These are phyloP conservation scores for Phrynocephalus guinanensis DNA, from an alignment of 2,797 vertebrate species.

Conservation along the genomic window DNA sequence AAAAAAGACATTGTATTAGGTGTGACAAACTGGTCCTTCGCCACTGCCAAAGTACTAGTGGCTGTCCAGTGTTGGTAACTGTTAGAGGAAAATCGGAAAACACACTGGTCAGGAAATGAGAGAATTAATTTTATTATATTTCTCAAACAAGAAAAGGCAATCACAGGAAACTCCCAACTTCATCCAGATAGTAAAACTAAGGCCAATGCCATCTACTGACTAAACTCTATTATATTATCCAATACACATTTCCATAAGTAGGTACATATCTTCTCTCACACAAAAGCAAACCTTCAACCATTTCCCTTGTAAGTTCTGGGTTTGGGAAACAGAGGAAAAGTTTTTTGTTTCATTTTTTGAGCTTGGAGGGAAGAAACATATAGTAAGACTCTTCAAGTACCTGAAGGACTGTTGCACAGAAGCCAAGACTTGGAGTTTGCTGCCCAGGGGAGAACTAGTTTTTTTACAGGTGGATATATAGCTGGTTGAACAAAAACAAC, in stretches of 20 bases:
- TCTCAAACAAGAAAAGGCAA: neutral
- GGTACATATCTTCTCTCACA: neutral
- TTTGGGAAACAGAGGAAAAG: too few relatives aligned
- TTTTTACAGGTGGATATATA: neutral
- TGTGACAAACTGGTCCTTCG: neutral
- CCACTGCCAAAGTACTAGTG: neutral
- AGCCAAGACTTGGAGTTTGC: neutral
- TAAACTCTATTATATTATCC: neutral
- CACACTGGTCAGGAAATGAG: neutral
- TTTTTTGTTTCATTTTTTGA: neutral
- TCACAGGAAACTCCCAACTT: neutral
- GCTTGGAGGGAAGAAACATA: neutral
- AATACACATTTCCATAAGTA: neutral
- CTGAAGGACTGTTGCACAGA: neutral
- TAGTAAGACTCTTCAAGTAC: neutral
- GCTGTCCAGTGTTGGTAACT: neutral
- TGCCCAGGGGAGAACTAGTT: neutral
- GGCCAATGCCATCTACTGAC: neutral
- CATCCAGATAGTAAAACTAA: neutral
- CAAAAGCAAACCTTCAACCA: neutral
- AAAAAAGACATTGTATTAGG: neutral
- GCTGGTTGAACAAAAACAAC: neutral
- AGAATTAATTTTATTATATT: neutral
- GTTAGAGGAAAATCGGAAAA: neutral
- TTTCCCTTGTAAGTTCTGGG: neutral